A percentile compares a stretch with the other conserved stretches of the same genome.
phyloP scores from a whole-genome alignment of 2,888 invertebrate species.

The Hecatera dysodea region DNA sequence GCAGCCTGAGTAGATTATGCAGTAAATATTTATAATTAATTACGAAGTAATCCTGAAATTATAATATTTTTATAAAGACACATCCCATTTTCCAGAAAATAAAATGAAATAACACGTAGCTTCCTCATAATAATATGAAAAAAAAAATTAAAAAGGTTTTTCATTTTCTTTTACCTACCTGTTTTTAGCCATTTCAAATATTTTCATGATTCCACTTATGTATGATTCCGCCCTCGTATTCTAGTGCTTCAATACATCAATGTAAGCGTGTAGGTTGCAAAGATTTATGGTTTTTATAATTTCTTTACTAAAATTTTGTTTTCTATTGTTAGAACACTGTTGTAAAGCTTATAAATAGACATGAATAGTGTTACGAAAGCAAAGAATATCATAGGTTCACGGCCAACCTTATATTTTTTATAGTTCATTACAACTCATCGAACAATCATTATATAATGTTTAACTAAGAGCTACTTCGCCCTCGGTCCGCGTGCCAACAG shows the following conservation, averaged over 20 bases:
- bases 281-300: background rate
- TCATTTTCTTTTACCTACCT: background rate
- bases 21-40: conserved; percentile 52
- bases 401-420: conserved; percentile 30
- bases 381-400: conserved; percentile 33
- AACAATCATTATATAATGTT: conserved; percentile 36
- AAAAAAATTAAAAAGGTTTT: background rate
- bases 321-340: background rate
- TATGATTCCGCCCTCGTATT: background rate
- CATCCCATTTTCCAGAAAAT: background rate
- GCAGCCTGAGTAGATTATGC: conserved; percentile 49
- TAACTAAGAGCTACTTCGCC: conserved; percentile 32
- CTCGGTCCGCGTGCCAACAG: conserved; percentile 47
- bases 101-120: background rate
- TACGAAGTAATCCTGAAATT: conserved; percentile 11
- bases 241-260: background rate
- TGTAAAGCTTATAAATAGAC: conserved; percentile 15
- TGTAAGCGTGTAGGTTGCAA: background rate
- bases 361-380: background rate
- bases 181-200: background rate
- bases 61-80: background rate
- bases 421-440: conserved; percentile 34
- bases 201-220: conserved; percentile 1
- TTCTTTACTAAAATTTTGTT: background rate
- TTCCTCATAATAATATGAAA: conserved; percentile 1